Evolutionary conservation across 2,888 invertebrate species (phyloP), one percentile per base, ranked within the genome.

Genomic region (Eupsilia transversa): DNA sequence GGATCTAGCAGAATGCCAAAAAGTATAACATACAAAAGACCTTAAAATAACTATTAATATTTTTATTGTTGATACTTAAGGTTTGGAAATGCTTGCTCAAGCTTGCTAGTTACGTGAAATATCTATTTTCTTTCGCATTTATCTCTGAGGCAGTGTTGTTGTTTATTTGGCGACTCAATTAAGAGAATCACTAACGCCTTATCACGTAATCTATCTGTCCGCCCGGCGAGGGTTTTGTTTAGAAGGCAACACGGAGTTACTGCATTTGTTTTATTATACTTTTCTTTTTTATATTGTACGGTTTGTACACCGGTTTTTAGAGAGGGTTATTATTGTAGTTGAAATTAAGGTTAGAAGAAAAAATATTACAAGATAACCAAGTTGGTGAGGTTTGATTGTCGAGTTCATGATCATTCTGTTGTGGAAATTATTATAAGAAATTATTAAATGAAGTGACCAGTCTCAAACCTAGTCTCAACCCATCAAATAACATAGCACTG

Each of bases 201-300:
- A 85, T 86, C 85, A 74, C 74, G 59, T 80, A 84, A 85, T 85
- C 77, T 76, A 80, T 83, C 77, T 77, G 70, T 61, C 54, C 69
- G 77, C 33, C 33, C 67, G 54, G 49, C 49, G 74, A 65, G 74
- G 65, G 68, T 71, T 85, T 77, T 77, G 77, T 77, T 46, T 23
- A 72, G 68, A 67, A 74, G 59, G 54, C 71, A 46, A 43, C 65
- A 10, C 46, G 63, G 64, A 80, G 57, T 79, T 74, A 78, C 46
- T 52, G 57, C n/a, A 41, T 61, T 68, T 41, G n/a, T 52, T 60
- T 35, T 74, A 5, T 30, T 14, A 33, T 65, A 30, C 35, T 49
- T 63, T 33, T 17, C 5, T 46, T 17, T 49, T 33, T 1, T 38
- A 23, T 12, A 7, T 23, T 0, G 7, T n/a, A 9, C 33, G 5